Conservation (phyloP, 1,140 invertebrate genomes). For the Drosophila yakuba region DNA sequence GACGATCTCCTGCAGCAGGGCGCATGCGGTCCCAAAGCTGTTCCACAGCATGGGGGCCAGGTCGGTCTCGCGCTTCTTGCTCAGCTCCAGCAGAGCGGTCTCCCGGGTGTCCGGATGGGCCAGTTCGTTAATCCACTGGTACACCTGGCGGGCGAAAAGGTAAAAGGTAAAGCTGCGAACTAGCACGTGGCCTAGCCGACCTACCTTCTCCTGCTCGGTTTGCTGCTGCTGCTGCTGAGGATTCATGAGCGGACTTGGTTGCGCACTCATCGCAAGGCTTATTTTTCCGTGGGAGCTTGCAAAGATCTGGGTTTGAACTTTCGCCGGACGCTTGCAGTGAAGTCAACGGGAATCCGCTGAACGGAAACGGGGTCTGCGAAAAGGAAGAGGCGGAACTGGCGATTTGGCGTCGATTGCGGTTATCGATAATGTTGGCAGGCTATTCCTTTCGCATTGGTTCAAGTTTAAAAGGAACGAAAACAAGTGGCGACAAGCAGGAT, state of each 20-base stretch:
- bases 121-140: slow-evolving; percentile 93
- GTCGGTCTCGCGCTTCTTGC: slow-evolving; percentile 99
- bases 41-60: slow-evolving; percentile 99
- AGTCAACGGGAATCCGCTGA: no score
- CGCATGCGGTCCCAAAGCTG: slow-evolving; percentile 98
- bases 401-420: neutral
- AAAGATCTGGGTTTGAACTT: neutral
- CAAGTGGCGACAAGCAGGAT: neutral
- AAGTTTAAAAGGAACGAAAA: neutral
- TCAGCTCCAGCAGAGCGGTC: slow-evolving; percentile 97
- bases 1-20: slow-evolving; percentile 96
- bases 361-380: no score
- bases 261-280: slow-evolving; percentile 67
- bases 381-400: no score
- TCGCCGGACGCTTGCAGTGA: neutral
- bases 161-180: neutral
- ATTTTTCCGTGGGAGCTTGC: neutral
- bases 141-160: slow-evolving; percentile 61
- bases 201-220: slow-evolving; percentile 78
- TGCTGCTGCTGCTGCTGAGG: slow-evolving; percentile 65
- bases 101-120: slow-evolving; percentile 97
- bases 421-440: neutral
- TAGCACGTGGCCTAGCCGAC: neutral
- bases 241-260: slow-evolving; percentile 78
- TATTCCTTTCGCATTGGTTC: neutral